Base-by-base conservation (phyloP, 2,113 vertebrate species). In the Python bivittatus region DNA sequence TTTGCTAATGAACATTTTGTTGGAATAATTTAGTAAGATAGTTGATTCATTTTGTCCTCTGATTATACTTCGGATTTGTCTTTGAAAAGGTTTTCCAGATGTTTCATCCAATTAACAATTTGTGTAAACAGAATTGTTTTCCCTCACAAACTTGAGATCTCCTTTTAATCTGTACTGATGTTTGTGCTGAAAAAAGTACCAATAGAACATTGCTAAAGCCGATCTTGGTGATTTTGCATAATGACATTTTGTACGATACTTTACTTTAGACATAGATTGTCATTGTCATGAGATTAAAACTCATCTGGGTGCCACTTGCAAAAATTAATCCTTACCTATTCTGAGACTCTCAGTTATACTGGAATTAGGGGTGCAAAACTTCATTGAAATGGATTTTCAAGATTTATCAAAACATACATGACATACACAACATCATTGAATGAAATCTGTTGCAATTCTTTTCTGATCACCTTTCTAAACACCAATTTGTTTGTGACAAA, bases 281-380 rank as follows among this genome's bases (percentile, higher is more conserved):
- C 79, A 91, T 56, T 91, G 20, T 48, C 23, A 23, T 44, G 79
- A 91, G 60, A 84, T 60, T 79, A 84, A 89, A 85, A 44, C 79
- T 84, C 79, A 4, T 33, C 90, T 91, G 90, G 84, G 85, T 57
- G 68, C 60, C 53, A 60, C 52, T 58, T 29, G 38, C 12, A 52
- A 57, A 83, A 56, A 90, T 84, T 91, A 84, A 91, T 91, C 90
- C 90, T 85, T 29, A 48, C 54, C 12, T 60, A 57, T 42, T 91
- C 15, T 84, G 79, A 84, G 85, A 79, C 56, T 84, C 29, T 12
- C 56, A 84, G 90, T 27, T n/a, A n/a, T n/a, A n/a, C n/a, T n/a
- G n/a, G n/a, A n/a, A n/a, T n/a, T n/a, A n/a, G n/a, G n/a, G n/a
- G n/a, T n/a, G n/a, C n/a, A n/a, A n/a, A n/a, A n/a, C n/a, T n/a